Base-by-base conservation (phyloP, 2,888 invertebrate genomes). In the Syrphus vitripennis region DNA sequence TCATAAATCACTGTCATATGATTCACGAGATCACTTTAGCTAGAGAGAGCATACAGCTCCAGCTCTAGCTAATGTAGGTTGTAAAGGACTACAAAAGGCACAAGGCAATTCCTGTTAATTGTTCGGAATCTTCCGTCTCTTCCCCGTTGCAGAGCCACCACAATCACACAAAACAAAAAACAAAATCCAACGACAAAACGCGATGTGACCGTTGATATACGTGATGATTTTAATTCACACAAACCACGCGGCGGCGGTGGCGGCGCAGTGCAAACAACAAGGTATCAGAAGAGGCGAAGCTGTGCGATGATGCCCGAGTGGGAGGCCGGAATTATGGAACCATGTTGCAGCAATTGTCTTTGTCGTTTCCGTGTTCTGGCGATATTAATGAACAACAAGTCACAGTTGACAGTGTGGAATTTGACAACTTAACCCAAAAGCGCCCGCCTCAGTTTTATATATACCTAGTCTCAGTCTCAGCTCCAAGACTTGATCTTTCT, bases 1-100 rank as follows among this genome's bases (percentile, higher is more conserved):
- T 75, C 87, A 87, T 87, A 87, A 87, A 87, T 87, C 87, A 83
- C 83, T 87, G 87, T 87, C 87, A 83, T 45, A 82, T 86, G 82
- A 86, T 86, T 86, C 86, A 86, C 86, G 86, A 86, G 86, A 86
- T 86, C 86, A 82, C 82, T 86, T 86, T 77, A 61, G 77, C 74
- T 69, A 48, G 29, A 31, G 45, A 45, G 65, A 21, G 45, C 24
- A 16, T 31, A 29, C 37, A 63, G n/a, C 37, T 59, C 31, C 48
- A 16, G n/a, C 40, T n/a, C 14, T 75, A 81, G 72, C 82, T 82
- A 78, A 82, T 86, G 86, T 86, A 86, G 82, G 84, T 67, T 84
- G 84, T 81, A 84, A 70, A 70, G 70, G 82, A 82, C 77, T 78
- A 86, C 82, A 86, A 86, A 65, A 86, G 72, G 70, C 82, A 78